phyloP scores from a whole-genome alignment of 1,140 invertebrate species.

The Hypothenemus hampei region DNA sequence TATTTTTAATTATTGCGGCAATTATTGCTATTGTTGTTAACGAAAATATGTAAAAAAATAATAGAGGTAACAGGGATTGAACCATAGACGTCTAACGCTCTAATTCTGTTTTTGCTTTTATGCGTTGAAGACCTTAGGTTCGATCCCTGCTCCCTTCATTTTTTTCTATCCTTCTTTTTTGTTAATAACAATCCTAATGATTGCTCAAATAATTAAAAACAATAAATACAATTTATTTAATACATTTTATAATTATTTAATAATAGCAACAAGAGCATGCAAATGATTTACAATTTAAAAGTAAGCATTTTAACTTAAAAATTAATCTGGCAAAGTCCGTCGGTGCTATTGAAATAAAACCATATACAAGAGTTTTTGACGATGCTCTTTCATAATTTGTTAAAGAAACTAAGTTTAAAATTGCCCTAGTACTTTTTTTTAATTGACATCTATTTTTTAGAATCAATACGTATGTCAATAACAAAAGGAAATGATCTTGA shows the following conservation, averaged over 20 bases:
- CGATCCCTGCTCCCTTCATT: too few species aligned
- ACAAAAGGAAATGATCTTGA: background rate
- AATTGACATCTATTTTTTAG: background rate
- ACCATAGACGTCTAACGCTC: background rate
- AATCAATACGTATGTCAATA: background rate
- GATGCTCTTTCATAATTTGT: background rate
- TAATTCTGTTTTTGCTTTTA: background rate
- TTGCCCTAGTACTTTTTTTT: background rate
- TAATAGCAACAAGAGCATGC: background rate
- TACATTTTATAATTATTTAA: background rate
- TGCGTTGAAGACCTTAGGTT: too few species aligned
- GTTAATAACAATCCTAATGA: too few species aligned
- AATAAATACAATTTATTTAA: background rate
- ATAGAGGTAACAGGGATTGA: background rate
- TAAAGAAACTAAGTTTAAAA: background rate
- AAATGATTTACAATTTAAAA: too few species aligned
- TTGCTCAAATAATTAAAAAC: background rate
- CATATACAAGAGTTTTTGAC: background rate
- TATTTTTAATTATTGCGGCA: background rate
- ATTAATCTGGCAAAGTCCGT: background rate
- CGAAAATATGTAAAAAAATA: background rate
- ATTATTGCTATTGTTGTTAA: background rate
- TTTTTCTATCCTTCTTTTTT: too few species aligned
- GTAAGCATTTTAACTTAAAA: background rate
- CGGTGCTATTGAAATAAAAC: background rate